Base-by-base conservation (phyloP, 2,888 invertebrate species). In the Leptopilina drosophilae region DNA sequence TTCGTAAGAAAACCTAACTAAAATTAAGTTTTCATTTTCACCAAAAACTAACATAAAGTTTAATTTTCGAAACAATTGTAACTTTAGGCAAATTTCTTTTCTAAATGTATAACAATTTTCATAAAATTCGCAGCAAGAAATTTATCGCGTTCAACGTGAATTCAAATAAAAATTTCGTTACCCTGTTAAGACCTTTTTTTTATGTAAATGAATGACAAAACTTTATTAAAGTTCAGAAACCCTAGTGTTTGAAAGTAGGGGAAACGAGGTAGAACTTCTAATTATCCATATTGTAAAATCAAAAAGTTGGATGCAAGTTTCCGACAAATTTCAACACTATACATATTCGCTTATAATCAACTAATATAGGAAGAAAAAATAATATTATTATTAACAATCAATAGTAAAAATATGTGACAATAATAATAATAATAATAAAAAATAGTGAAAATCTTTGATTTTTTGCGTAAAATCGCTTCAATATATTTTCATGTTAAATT, bases 211-310 rank as follows among this genome's bases (percentile, higher is more conserved):
- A 59, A 59, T 59, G 59, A 59, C 15, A 59, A 59, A 59, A 59
- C 59, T 59, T 59, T 59, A 59, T 59, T 15, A 59, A 59, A 59
- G 59, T 59, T 59, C 59, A 59, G 59, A n/a, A 42, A 15, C 59
- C n/a, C 59, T n/a, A 15, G 15, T 59, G 59, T 59, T 59, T 59
- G 59, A 59, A 59, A 59, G 59, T 59, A 59, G 59, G 59, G 15
- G n/a, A 59, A 59, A 59, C 59, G 59, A 59, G 59, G 59, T 8
- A 59, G n/a, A 59, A 59, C 59, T 59, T 15, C 59, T 59, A 59
- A 59, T 59, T 59, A 59, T 59, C 59, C 59, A 59, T 59, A 59
- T 59, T 59, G 59, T 59, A n/a, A 59, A 59, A 59, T 59, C 59
- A 59, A 14, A n/a, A 59, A 59, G n/a, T 15, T 59, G 1, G 1